These are phyloP conservation scores for Drosophila rubida DNA, from an alignment of 2,888 invertebrate species.

Conservation along the genomic window DNA sequence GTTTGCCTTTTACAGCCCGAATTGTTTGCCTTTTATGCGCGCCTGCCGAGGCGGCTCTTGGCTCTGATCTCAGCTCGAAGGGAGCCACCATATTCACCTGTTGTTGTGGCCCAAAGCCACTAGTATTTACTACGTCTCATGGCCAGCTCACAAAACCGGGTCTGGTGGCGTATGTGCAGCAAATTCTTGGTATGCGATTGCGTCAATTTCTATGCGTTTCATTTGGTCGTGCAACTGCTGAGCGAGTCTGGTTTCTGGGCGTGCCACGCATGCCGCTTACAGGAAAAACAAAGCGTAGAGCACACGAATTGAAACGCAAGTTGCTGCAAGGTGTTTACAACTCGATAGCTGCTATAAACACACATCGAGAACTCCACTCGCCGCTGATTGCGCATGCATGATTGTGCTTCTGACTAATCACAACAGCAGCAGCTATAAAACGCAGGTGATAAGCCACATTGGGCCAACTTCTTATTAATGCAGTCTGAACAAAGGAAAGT, in stretches of 20 bases:
- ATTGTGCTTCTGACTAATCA: conserved; percentile 1
- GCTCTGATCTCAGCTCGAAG: conserved; percentile 16
- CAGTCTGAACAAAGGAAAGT: neutral
- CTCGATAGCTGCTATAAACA: conserved; percentile 13
- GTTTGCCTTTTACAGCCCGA: conserved; percentile 62
- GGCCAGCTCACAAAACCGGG: conserved; percentile 21
- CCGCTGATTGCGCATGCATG: conserved; percentile 9
- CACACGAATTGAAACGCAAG: conserved; percentile 48
- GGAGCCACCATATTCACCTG: conserved; percentile 52
- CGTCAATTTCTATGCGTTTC: conserved; percentile 46
- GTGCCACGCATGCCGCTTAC: conserved; percentile 25
- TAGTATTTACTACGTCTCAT: no score
- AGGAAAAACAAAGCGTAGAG: neutral
- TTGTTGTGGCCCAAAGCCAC: conserved; percentile 55
- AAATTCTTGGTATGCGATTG: conserved; percentile 65
- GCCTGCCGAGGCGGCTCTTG: conserved; percentile 32
- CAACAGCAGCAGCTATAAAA: neutral
- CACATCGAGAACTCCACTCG: neutral
- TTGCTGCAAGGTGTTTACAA: conserved; percentile 47
- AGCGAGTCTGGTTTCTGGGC: conserved; percentile 6
- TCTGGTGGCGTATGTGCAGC: conserved; percentile 14
- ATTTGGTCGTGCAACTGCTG: conserved; percentile 23
- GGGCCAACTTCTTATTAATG: neutral
- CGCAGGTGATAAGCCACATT: conserved; percentile 1
- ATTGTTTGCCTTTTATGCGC: conserved; percentile 40